Conservation (phyloP, 2,797 vertebrate species). For the Amniataba percoides region DNA sequence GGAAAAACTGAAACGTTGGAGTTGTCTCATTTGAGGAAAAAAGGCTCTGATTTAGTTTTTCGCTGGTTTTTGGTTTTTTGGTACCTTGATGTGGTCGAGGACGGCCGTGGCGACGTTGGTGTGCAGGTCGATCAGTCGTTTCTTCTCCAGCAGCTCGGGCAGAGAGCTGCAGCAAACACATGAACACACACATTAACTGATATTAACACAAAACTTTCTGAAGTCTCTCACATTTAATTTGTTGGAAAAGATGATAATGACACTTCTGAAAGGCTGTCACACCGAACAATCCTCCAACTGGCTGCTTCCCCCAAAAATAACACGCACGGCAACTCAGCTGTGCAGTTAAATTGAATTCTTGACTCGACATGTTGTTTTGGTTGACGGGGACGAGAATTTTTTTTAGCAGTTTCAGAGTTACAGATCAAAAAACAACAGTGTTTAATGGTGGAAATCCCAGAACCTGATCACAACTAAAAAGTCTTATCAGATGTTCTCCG, state of each 20-base stretch:
- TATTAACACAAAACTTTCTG: background rate
- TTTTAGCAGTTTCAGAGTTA: background rate
- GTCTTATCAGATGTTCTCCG: slow-evolving; percentile 29
- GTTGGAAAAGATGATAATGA: background rate
- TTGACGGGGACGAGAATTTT: background rate
- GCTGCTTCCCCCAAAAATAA: background rate
- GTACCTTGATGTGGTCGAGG: slow-evolving; percentile 99
- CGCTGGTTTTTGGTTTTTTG: no score
- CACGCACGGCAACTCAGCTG: background rate
- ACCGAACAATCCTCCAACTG: background rate
- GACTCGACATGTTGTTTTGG: background rate
- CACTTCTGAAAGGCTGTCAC: background rate
- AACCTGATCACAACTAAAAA: slow-evolving; percentile 1
- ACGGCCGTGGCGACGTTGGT: slow-evolving; percentile 98
- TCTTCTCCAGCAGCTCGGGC: slow-evolving; percentile 98
- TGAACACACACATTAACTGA: no score
- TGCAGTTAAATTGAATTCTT: background rate
- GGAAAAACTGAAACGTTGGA: background rate
- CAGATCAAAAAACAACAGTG: background rate
- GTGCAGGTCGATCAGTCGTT: slow-evolving; percentile 97
- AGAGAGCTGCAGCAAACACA: slow-evolving; percentile 92
- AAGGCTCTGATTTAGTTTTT: no score
- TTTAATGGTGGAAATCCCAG: background rate
- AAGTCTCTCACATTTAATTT: background rate
- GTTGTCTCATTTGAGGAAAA: background rate